Evolutionary conservation across 2,797 vertebrate genomes (phyloP), one percentile per base, ranked within the genome.

Genomic region (Lithobates sylvaticus): DNA sequence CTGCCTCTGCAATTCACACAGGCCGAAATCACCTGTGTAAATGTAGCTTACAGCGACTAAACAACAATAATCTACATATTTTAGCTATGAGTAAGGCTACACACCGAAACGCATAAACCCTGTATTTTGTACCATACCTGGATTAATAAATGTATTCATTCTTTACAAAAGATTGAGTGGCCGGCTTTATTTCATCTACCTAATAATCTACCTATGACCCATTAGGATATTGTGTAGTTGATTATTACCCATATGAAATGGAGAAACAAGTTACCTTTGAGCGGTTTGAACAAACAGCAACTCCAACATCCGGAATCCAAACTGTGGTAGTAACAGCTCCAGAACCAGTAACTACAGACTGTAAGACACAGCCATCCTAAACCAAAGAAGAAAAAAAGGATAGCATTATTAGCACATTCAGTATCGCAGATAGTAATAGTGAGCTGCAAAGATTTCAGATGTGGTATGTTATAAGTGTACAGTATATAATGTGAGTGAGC

Each of bases 231-330:
- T 21, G 3, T 2, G 21, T 0, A 23, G 10, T 23, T 23, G 7
- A 58, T 23, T 9, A n/a, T 61, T 23, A 61, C 9, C 3, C 54
- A 61, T 23, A 9, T 61, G 21, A 21, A 61, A 23, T 2, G 5
- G 50, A 54, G 29, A 71, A 65, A 26, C 0, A 70, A 44, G 0
- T 90, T 88, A 98, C 98, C 97, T 99, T 99, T 79, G 98, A 99
- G 93, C 98, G 96, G 91, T 97, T 99, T 89, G 98, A 98, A 86
- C 98, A 99, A 86, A 97, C 95, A 32, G 97, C 98, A 5, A 99
- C 96, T 0, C 98, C 98, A 70, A 99, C 96, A 84, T 99, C 98
- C 78, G 98, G 97, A 89, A 99, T 98, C 98, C 98, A 99, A n/a
- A 97, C 97, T 0, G 96, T 97, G 78, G 96, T 97, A 91, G 98